Base-by-base conservation (phyloP, 2,113 vertebrate species). In the Serilophus lunatus region DNA sequence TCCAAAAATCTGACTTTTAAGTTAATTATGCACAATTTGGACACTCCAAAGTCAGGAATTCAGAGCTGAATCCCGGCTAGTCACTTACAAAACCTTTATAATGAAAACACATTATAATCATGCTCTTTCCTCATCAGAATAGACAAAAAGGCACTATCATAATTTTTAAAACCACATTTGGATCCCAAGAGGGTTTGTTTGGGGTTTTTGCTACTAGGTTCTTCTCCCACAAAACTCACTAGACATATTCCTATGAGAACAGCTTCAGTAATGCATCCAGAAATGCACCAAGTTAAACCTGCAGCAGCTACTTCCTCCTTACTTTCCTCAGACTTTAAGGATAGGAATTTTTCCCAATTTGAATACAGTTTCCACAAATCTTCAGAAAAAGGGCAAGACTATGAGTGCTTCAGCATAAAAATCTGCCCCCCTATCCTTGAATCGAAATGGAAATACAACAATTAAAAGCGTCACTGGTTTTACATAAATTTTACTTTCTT, bases 11-110 rank as follows among this genome's bases (percentile, higher is more conserved):
- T 57, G 56, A 94, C 92, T 93, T 94, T 81, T 75, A 77, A 93
- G 68, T 84, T 94, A 89, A 93, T 92, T 96, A 95, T 36, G 44
- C 38, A 60, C 54, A 85, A 86, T 78, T 77, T 94, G 92, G 79
- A 86, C 72, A 80, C 85, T 90, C 64, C 51, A 60, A 66, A 90
- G 69, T 66, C 79, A 71, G 59, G 38, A 95, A 86, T 78, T 90
- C 63, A 75, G 84, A 51, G 49, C 18, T 78, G 60, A 92, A 96
- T 82, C 64, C 64, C 0, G 0, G 31, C 79, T 83, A 85, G 90
- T 87, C 71, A 60, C 75, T 90, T 38, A 59, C 45, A 88, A 90
- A 93, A 86, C 59, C 54, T 57, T 47, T 57, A 65, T 50, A 17
- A 95, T 53, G 45, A 82, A 92, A 79, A 50, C 26, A 78, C 31